phyloP scores from a whole-genome alignment of 1,140 invertebrate genomes.

The Halotydeus destructor region DNA sequence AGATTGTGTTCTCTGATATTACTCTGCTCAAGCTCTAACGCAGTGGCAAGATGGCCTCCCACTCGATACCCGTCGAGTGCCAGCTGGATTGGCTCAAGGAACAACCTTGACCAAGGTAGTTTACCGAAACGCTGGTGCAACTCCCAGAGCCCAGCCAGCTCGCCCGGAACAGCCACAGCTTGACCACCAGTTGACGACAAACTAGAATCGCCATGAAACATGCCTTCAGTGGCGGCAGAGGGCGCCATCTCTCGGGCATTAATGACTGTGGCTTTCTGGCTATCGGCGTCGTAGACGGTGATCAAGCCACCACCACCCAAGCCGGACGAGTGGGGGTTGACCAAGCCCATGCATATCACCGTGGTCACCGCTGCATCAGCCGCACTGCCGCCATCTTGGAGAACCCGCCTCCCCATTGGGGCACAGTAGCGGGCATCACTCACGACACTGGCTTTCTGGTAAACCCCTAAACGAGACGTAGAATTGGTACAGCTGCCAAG shows the following conservation, averaged over 20 bases:
- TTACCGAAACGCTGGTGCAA: slow-evolving; percentile 57
- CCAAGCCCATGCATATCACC: slow-evolving; percentile 60
- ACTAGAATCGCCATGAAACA: slow-evolving; percentile 37
- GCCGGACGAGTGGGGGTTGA: slow-evolving; percentile 64
- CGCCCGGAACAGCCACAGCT: slow-evolving; percentile 66
- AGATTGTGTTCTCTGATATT: background rate
- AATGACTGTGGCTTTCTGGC: slow-evolving; percentile 24
- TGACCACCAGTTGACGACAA: slow-evolving; percentile 34
- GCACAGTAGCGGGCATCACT: too few relatives aligned
- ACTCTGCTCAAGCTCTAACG: background rate
- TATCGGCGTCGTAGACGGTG: slow-evolving; percentile 42
- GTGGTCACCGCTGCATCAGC: slow-evolving; percentile 68
- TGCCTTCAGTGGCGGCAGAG: slow-evolving; percentile 34
- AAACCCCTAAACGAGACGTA: too few relatives aligned
- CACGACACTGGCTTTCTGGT: too few relatives aligned
- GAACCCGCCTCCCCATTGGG: too few relatives aligned
- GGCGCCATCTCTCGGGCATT: slow-evolving; percentile 64
- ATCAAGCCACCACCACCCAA: slow-evolving; percentile 63
- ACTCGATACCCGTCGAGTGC: slow-evolving; percentile 39
- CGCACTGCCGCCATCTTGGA: slow-evolving; percentile 62
- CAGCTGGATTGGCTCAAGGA: slow-evolving; percentile 48
- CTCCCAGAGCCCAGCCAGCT: slow-evolving; percentile 63
- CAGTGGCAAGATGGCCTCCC: slow-evolving; percentile 25
- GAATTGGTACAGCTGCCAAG: background rate
- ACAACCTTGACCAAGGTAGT: slow-evolving; percentile 54